A percentile compares a stretch with the other conserved stretches of the same genome.
Conservation (phyloP, 2,113 vertebrate genomes). For the Noctilio leporinus region DNA sequence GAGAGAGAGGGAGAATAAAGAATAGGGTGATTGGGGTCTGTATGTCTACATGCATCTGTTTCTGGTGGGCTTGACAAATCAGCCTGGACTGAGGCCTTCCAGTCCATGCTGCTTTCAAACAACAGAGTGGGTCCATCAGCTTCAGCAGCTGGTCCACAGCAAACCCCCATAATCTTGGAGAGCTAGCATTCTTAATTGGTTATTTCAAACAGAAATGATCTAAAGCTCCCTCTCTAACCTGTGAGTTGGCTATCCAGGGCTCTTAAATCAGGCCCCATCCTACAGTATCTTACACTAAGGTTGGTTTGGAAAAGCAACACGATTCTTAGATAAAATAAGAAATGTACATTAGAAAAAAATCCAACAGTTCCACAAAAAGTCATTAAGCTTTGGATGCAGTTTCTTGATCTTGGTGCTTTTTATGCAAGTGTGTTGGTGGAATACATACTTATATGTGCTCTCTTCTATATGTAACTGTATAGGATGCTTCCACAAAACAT, state of each 20-base stretch:
- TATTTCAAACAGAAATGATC: background rate
- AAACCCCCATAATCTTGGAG: background rate
- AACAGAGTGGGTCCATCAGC: background rate
- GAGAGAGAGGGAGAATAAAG: background rate
- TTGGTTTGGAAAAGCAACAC: background rate
- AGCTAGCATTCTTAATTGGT: background rate
- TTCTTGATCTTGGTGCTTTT: background rate
- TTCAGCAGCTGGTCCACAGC: background rate
- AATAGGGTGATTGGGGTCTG: too few species aligned
- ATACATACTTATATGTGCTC: background rate
- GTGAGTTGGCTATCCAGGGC: background rate
- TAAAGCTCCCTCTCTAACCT: background rate
- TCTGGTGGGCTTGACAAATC: background rate
- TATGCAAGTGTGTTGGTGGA: background rate
- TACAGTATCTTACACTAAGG: background rate
- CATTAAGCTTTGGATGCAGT: background rate
- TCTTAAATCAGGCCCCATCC: background rate
- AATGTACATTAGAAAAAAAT: background rate
- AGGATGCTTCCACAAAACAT: background rate
- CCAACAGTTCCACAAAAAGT: background rate
- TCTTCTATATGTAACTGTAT: background rate
- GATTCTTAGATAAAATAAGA: conserved; percentile 19
- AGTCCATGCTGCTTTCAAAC: background rate
- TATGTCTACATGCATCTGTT: background rate
- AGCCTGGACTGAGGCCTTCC: background rate